phyloP scores from a whole-genome alignment of 1,140 invertebrate species.

The Phenacoccus solenopsis region DNA sequence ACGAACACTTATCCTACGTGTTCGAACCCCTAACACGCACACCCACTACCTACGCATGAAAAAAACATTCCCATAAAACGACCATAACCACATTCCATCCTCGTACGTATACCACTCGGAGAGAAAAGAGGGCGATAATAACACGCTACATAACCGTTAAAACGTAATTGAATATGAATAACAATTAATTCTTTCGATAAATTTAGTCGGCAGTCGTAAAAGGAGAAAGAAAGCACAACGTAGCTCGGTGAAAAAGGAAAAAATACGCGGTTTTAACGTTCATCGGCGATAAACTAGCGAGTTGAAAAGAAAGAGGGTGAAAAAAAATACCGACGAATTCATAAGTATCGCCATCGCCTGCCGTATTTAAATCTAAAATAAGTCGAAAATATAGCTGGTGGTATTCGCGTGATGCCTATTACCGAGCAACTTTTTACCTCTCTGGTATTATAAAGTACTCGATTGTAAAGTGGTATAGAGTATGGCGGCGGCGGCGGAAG shows the following conservation, averaged over 20 bases:
- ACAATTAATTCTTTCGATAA: too few species aligned
- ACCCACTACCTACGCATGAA: too few species aligned
- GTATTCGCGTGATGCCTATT: neutral
- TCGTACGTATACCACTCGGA: too few species aligned
- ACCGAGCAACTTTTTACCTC: neutral
- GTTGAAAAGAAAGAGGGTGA: neutral
- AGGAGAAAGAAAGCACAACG: too few species aligned
- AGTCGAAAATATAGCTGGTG: neutral
- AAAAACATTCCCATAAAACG: too few species aligned
- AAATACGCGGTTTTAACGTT: neutral
- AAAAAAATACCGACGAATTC: neutral
- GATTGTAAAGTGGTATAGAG: neutral
- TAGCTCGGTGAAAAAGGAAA: neutral
- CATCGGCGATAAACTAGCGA: neutral
- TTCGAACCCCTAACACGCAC: too few species aligned
- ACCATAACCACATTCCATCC: too few species aligned
- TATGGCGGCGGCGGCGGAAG: neutral
- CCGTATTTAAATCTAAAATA: constrained; percentile 4
- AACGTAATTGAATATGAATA: too few species aligned
- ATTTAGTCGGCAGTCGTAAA: too few species aligned
- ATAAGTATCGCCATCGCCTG: neutral
- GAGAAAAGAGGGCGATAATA: too few species aligned
- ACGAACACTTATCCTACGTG: too few species aligned
- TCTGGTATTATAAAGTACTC: neutral
- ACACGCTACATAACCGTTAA: too few species aligned